phyloP scores from a whole-genome alignment of 2,113 vertebrate species.

The Crypturellus undulatus region DNA sequence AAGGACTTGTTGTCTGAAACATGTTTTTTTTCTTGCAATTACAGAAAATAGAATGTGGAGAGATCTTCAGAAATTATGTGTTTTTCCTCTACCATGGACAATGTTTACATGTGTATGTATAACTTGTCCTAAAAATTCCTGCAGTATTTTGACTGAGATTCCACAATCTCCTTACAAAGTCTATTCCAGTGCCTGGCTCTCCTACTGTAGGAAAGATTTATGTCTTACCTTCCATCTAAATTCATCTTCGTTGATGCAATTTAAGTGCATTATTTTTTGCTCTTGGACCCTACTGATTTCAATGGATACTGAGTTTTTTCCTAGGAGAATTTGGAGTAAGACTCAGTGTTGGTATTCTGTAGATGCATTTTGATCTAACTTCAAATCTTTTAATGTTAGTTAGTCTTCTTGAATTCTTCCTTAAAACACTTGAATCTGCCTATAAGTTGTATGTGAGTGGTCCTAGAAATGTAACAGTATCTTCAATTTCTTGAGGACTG shows the following conservation, averaged over 20 bases:
- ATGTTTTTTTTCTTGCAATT: not conserved
- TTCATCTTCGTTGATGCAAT: not conserved
- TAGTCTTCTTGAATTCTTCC: not conserved
- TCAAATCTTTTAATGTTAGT: not conserved
- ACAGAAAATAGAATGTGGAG: not conserved
- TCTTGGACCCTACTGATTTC: not conserved
- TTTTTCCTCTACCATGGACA: not conserved
- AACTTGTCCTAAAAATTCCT: not conserved
- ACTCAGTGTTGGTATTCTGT: not conserved
- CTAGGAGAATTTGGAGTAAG: not conserved
- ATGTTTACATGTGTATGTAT: not conserved
- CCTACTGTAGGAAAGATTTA: not conserved
- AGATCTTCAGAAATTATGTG: not conserved
- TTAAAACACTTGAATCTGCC: not conserved
- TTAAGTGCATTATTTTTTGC: not conserved
- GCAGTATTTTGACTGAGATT: not conserved
- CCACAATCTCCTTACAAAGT: not conserved
- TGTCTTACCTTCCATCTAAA: not conserved
- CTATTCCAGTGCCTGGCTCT: not conserved
- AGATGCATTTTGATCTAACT: not conserved
- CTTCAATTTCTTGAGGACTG: not conserved
- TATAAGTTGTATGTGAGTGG: not conserved
- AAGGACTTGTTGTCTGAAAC: not conserved
- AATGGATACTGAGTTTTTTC: not conserved
- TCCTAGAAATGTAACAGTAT: not conserved